Base-by-base conservation (phyloP, 2,113 vertebrate species). In the Euleptes europaea region DNA sequence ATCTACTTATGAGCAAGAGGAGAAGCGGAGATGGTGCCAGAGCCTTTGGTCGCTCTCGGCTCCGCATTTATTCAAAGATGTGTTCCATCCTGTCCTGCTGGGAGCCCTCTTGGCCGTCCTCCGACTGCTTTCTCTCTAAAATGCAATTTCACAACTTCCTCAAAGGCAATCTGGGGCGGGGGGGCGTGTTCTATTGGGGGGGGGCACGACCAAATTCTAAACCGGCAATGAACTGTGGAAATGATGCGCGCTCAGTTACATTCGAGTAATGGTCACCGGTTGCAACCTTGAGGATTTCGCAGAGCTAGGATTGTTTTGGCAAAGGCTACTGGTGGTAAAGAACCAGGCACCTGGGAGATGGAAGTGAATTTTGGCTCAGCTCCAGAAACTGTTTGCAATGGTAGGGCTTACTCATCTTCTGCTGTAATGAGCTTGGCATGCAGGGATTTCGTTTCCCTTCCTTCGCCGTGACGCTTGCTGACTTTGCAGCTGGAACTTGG, bases 1-100 rank as follows among this genome's bases (percentile, higher is more conserved):
- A 86, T 86, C 79, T 86, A 63, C 49, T 82, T 76, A 47, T 14
- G 38, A 69, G 72, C 63, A 70, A 69, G 38, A 77, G 85, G 9
- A 82, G 63, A 75, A 57, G 72, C 35, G 3, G 21, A 63, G 49
- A 31, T 35, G 72, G 31, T 76, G 65, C 80, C 65, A 70, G 51
- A 47, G 47, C 2, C 63, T 15, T 26, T 60, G 63, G 49, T 33
- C 70, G 21, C 74, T 82, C 38, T 57, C 57, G 38, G n/a, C 60
- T 66, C 63, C 57, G 14, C 3, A 28, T 57, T 79, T 85, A 65
- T 47, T 76, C 21, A 60, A 77, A 77, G 21, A 40, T 69, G 14
- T n/a, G 9, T 54, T 14, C n/a, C 35, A 28, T 57, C 67, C 15
- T 19, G 12, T 54, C 49, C 47, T 14, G 6, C 38, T 60, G 79